phyloP scores from a whole-genome alignment of 2,888 invertebrate genomes.

The Cataglyphis albicans region DNA sequence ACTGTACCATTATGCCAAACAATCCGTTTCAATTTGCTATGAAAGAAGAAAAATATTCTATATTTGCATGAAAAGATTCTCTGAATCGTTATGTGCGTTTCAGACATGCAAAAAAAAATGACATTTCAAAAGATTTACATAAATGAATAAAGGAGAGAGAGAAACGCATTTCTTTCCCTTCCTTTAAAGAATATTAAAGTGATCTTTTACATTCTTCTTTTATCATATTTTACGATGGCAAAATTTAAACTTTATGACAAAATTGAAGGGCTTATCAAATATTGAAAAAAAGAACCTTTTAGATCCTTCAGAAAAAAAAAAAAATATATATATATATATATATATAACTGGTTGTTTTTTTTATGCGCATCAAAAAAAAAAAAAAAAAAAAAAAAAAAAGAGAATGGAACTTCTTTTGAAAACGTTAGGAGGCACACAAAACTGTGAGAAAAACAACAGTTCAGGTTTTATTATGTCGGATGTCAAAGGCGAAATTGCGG shows the following conservation, averaged over 20 bases:
- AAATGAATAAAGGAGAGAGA: background rate
- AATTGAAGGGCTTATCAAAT: background rate
- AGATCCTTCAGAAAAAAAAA: background rate
- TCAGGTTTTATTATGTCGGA: constrained; percentile 10
- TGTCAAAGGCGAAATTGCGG: background rate
- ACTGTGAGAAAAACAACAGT: background rate
- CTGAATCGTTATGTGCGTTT: background rate
- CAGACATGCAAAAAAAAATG: background rate
- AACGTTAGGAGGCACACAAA: background rate
- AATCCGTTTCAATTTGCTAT: background rate
- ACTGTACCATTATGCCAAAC: constrained; percentile 3
- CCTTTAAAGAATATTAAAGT: background rate
- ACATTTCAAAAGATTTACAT: constrained; percentile 14
- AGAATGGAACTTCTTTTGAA: background rate
- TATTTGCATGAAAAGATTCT: background rate
- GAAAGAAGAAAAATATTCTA: background rate
- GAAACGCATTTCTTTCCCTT: background rate
- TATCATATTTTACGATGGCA: background rate
- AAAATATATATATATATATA: background rate
- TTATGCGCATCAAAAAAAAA: too few relatives aligned
- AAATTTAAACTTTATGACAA: background rate
- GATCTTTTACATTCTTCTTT: background rate
- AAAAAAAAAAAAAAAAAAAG: too few relatives aligned
- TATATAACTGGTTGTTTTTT: background rate
- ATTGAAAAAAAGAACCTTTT: background rate